Evolutionary conservation across 2,797 vertebrate species (phyloP), one percentile per base, ranked within the genome.

Genomic region (Rhodeus uyekii): DNA sequence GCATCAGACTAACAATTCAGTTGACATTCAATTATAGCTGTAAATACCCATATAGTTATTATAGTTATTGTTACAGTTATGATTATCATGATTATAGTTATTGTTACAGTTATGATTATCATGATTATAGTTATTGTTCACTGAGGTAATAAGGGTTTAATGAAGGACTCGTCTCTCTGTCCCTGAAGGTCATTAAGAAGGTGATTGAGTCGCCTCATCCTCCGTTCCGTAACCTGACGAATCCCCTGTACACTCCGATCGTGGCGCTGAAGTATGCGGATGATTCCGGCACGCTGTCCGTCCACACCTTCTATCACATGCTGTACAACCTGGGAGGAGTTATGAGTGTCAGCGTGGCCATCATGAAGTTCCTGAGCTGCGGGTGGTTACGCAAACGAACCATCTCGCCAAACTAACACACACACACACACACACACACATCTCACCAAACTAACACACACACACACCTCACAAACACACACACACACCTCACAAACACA

Each of bases 261-360:
- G 86, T 94, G 39, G 93, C 93, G 0, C 32, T 93, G 85, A 96
- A 96, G 85, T 94, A 94, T 4, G 95, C 94, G 0, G 95, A 97
- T 78, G 92, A 94, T 67, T 92, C 93, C 1, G 94, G 95, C 3
- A 89, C 86, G 76, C 91, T 95, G 84, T 91, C 94, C 1, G 90
- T 94, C 60, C 88, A 90, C 1, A 86, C 91, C 8, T 94, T 95
- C 87, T 94, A 95, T 90, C 92, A 94, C 86, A 93, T 95, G 92
- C 91, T 96, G 67, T 95, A 95, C 78, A 91, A 92, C 80, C 76
- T 95, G 89, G 92, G 93, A 22, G 75, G 92, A 1, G 85, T 95
- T 60, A 94, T 96, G 92, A 92, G 95, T 9, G 13, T 95, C 85
- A 86, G 92, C 84, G 86, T 95, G 83, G 91, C 86, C 0, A 87